Percentiles rank a stretch among this genome's conserved stretches.
Evolutionary conservation across 2,113 vertebrate species (phyloP).

Genomic region (Mungos mungo): DNA sequence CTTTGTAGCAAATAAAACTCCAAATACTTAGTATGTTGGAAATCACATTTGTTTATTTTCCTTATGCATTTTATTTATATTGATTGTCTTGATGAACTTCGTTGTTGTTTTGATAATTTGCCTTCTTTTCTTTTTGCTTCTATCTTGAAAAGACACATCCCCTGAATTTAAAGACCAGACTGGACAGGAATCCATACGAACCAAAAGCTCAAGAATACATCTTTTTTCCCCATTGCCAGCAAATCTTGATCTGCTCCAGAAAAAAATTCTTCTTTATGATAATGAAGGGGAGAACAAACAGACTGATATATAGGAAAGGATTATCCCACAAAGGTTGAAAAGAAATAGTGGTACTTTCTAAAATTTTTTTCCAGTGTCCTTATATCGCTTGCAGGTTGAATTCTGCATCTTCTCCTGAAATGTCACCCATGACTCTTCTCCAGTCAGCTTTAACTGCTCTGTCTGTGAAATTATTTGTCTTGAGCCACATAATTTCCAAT

Average conservation of each 20-base stretch:
- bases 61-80: background rate
- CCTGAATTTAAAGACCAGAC: slow-evolving; percentile 15
- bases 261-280: background rate
- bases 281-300: background rate
- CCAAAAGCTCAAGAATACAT: background rate
- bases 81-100: background rate
- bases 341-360: background rate
- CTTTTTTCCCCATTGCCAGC: background rate
- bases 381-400: background rate
- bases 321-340: background rate
- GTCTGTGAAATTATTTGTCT: slow-evolving; percentile 66
- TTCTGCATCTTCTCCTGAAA: slow-evolving; percentile 27
- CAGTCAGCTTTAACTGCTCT: background rate
- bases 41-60: background rate
- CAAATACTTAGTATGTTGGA: background rate
- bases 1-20: background rate
- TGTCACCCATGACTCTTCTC: background rate
- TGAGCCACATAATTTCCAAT: slow-evolving; percentile 62
- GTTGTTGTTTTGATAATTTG: background rate
- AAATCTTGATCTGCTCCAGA: background rate
- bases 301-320: background rate
- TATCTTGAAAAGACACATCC: background rate
- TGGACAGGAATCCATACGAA: background rate
- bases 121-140: background rate
- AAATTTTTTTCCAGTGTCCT: background rate